Percentiles rank a stretch among this genome's conserved stretches.
Conservation (phyloP, 1,140 invertebrate species). For the Leguminivora glycinivorella region DNA sequence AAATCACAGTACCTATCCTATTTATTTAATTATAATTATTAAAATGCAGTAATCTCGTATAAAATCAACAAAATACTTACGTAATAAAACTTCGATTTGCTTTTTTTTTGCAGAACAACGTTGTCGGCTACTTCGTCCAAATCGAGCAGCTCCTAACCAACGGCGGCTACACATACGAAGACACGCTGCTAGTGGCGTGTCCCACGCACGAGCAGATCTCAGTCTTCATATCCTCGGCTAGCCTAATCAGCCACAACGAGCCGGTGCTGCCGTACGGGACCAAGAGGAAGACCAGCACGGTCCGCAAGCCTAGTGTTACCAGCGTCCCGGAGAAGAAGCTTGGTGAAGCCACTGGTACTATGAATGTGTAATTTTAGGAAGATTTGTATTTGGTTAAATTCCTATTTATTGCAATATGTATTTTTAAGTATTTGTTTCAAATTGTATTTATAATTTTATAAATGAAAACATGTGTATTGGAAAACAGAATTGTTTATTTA, state of each 20-base stretch:
- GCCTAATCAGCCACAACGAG: slow-evolving; percentile 78
- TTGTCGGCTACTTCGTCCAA: slow-evolving; percentile 91
- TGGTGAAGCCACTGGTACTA: neutral
- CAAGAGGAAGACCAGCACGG: slow-evolving; percentile 58
- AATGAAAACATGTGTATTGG: slow-evolving; percentile 36
- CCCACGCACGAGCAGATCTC: slow-evolving; percentile 95
- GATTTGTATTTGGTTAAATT: neutral
- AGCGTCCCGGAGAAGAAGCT: slow-evolving; percentile 44
- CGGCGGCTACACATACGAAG: slow-evolving; percentile 88
- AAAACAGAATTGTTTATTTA: slow-evolving; percentile 58
- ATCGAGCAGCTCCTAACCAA: slow-evolving; percentile 87
- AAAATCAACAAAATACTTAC: too few relatives aligned
- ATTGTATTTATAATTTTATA: slow-evolving; percentile 32
- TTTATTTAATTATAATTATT: too few relatives aligned
- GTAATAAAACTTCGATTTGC: too few relatives aligned
- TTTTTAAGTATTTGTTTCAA: neutral
- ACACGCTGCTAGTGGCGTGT: slow-evolving; percentile 90
- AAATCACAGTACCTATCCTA: too few relatives aligned
- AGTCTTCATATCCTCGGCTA: slow-evolving; percentile 90
- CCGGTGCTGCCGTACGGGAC: slow-evolving; percentile 70
- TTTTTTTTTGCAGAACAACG: slow-evolving; percentile 86
- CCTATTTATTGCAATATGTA: neutral
- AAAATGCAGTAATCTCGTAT: too few relatives aligned
- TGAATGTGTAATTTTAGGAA: slow-evolving; percentile 32
- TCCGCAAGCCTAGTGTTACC: slow-evolving; percentile 63